These are phyloP conservation scores for Hybos culiciformis DNA, from an alignment of 2,888 invertebrate genomes.

Conservation along the genomic window DNA sequence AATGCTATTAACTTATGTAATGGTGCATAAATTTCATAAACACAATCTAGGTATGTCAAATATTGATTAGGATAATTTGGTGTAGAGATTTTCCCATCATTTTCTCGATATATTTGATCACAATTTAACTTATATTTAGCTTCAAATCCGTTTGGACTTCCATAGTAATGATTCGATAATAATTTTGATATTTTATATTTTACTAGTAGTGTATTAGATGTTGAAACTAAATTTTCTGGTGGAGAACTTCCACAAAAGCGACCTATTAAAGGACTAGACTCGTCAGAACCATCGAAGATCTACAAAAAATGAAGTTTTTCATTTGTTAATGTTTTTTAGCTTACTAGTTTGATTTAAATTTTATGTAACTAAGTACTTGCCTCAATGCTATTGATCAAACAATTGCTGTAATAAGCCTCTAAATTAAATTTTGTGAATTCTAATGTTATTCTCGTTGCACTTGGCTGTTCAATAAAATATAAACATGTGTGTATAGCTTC, in stretches of 20 bases:
- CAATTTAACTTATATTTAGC: constrained; percentile 40
- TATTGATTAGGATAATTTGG: constrained; percentile 64
- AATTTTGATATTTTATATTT: constrained; percentile 44
- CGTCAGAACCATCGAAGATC: constrained; percentile 54
- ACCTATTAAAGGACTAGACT: constrained; percentile 48
- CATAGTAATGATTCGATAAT: constrained; percentile 7
- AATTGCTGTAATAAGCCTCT: constrained; percentile 43
- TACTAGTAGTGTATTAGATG: constrained; percentile 44
- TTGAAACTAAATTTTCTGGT: constrained; percentile 44
- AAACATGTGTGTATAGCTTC: constrained; percentile 49
- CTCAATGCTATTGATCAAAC: constrained; percentile 51
- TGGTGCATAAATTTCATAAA: constrained; percentile 51
- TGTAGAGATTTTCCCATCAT: constrained; percentile 50
- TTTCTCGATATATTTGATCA: constrained; percentile 43
- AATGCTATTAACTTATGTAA: constrained; percentile 39
- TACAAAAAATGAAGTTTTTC: constrained; percentile 22
- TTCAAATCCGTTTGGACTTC: constrained; percentile 12
- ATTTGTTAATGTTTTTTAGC: too few species aligned
- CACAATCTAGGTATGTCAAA: constrained; percentile 47
- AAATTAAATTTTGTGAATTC: constrained; percentile 49
- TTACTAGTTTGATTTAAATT: too few species aligned
- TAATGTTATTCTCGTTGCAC: constrained; percentile 49
- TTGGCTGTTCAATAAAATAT: constrained; percentile 60
- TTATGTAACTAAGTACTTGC: too few species aligned
- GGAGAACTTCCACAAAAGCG: constrained; percentile 52